Conservation (phyloP, 2,888 invertebrate genomes). For the Cenopis cana region DNA sequence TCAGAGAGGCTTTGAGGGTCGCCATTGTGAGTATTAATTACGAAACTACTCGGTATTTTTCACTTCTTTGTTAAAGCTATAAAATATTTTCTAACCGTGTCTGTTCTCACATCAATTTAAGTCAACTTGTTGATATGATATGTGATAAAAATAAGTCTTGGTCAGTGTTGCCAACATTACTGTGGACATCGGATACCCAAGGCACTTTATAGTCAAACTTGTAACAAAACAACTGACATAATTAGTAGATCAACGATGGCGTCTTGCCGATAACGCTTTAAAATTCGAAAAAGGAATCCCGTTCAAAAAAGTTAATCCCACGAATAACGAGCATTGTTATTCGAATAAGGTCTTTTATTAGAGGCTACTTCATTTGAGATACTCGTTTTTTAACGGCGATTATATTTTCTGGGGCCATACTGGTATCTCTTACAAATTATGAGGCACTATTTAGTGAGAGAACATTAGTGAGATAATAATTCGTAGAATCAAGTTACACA, state of each 20-base stretch:
- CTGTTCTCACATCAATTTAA: slow-evolving; percentile 23
- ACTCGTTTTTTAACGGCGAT: slow-evolving; percentile 47
- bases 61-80: slow-evolving; percentile 61
- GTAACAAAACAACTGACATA: slow-evolving; percentile 57
- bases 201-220: slow-evolving; percentile 57
- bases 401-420: slow-evolving; percentile 54
- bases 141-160: slow-evolving; percentile 9
- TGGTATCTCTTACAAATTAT: slow-evolving; percentile 69
- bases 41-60: slow-evolving; percentile 63
- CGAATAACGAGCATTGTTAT: slow-evolving; percentile 55
- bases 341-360: slow-evolving; percentile 54
- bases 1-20: slow-evolving; percentile 56
- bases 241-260: slow-evolving; percentile 64
- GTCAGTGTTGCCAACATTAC: slow-evolving; percentile 47
- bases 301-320: slow-evolving; percentile 55
- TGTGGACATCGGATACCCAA: slow-evolving; percentile 51
- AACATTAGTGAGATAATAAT: slow-evolving; percentile 75
- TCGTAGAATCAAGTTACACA: slow-evolving; percentile 72
- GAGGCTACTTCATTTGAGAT: slow-evolving; percentile 50
- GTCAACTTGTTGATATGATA: slow-evolving; percentile 20
- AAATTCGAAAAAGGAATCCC: slow-evolving; percentile 62
- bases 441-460: slow-evolving; percentile 64
- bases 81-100: slow-evolving; percentile 47
- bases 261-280: slow-evolving; percentile 59
- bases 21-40: slow-evolving; percentile 73